Evolutionary conservation across 2,888 invertebrate species (phyloP), one percentile per base, ranked within the genome.

Genomic region (Ochlodes sylvanus): DNA sequence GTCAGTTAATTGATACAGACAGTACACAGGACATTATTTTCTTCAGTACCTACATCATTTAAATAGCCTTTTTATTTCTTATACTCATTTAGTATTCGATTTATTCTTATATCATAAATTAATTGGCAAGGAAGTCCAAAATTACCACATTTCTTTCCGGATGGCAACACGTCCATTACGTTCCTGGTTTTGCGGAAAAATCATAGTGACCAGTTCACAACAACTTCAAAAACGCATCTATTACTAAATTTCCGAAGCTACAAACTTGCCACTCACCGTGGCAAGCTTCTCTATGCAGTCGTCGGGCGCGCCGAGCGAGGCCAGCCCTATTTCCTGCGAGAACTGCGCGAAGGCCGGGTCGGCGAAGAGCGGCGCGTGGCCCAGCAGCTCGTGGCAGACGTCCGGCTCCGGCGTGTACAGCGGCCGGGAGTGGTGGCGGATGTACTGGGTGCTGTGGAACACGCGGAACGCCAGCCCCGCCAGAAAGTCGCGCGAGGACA

Each of bases 321-420:
- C 98, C 50, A 99, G 93, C 0, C 99, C 99, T 66, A 99, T 98
- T 92, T 99, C 98, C 87, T 99, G 99, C 0, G 98, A 98, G 86
- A 99, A 99, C 86, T 98, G 98, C 0, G 99, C 99, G 86, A 99
- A 99, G 1, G 96, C 96, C 0, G 98, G 98, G 88, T 99, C 98
- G 0, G 99, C 98, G 79, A 99, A 97, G 65, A 99, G 94, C 0
- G 99, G 99, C 7, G 97, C 98, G 86, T 99, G 99, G 0, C 99
- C 99, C 32, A 99, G 90, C 9, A 99, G 94, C 87, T 99, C 99
- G 83, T 99, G 99, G 82, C 98, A 98, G 1, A 98, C 96, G 84
- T 99, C 99, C 55, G 99, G 99, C 88, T 99, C 99, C 0, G 99
- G 99, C 0, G 99, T 99, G 93, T 99, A 99, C 78, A 98, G 96